Conservation (phyloP, 2,888 invertebrate genomes). For the Drosophila atroscutellata region DNA sequence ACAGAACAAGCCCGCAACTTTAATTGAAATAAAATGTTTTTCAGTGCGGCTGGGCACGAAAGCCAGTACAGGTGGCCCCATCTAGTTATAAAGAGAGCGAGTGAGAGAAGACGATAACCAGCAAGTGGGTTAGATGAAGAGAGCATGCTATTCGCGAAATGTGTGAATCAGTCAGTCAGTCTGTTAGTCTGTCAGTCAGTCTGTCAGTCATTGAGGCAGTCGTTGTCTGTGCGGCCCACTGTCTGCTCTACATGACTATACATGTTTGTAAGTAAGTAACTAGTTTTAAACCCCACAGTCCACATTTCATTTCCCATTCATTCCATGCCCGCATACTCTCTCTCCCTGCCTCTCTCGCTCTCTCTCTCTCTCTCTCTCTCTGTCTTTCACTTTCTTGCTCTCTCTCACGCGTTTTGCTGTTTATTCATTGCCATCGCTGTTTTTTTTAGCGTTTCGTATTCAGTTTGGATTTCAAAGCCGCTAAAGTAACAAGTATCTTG, state of each 20-base stretch:
- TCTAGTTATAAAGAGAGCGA: not conserved
- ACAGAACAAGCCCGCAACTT: slow-evolving; percentile 43
- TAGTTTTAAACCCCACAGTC: slow-evolving; percentile 54
- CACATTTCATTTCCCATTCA: slow-evolving; percentile 69
- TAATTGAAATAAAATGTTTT: slow-evolving; percentile 78
- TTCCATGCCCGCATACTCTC: slow-evolving; percentile 33
- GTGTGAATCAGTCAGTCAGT: slow-evolving; percentile 55
- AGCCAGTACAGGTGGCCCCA: slow-evolving; percentile 37
- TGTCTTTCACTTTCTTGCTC: not conserved
- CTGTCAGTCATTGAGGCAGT: not conserved
- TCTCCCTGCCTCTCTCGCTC: not conserved
- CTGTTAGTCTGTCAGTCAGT: slow-evolving; percentile 20
- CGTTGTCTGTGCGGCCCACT: slow-evolving; percentile 45
- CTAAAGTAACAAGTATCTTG: slow-evolving; percentile 78
- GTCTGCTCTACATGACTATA: slow-evolving; percentile 70
- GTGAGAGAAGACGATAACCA: not conserved
- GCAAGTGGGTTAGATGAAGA: not conserved
- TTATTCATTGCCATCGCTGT: slow-evolving; percentile 70
- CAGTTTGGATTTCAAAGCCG: slow-evolving; percentile 79
- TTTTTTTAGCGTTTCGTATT: slow-evolving; percentile 57
- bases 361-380: slow-evolving; percentile 10
- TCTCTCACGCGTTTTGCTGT: slow-evolving; percentile 33
- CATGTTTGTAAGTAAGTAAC: slow-evolving; percentile 70
- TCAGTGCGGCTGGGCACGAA: slow-evolving; percentile 32
- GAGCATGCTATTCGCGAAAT: slow-evolving; percentile 28